These are phyloP conservation scores for Nomada fucata DNA, from an alignment of 2,888 invertebrate species.

Conservation along the genomic window DNA sequence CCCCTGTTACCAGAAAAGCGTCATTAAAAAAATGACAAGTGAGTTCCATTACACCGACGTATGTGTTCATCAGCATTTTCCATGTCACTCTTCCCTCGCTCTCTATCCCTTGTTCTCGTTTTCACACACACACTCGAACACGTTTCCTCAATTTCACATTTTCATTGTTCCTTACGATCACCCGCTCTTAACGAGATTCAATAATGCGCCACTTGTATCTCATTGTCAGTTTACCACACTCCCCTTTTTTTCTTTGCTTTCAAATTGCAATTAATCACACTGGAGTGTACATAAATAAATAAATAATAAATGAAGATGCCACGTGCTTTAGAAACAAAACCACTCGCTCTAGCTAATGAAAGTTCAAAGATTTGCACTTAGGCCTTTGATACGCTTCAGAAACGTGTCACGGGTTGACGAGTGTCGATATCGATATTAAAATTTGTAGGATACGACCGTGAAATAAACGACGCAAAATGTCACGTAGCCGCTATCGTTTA, in stretches of 20 bases:
- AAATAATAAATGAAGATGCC: constrained; percentile 63
- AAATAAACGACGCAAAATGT: constrained; percentile 24
- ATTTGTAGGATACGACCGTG: constrained; percentile 9
- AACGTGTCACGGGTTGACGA: constrained; percentile 39
- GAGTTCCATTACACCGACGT: constrained; percentile 25
- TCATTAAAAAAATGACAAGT: constrained; percentile 63
- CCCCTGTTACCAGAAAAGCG: constrained; percentile 66
- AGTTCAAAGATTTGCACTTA: constrained; percentile 60
- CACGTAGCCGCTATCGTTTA: constrained; percentile 21
- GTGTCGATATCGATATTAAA: constrained; percentile 4
- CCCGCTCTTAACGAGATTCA: constrained; percentile 36
- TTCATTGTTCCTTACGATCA: constrained; percentile 11
- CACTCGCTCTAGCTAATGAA: constrained; percentile 53
- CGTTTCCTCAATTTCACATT: neutral
- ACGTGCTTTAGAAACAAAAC: constrained; percentile 52
- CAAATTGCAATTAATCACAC: constrained; percentile 53
- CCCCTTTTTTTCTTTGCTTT: neutral
- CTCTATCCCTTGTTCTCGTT: constrained; percentile 8
- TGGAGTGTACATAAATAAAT: constrained; percentile 69
- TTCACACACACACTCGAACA: neutral
- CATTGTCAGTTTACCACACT: neutral
- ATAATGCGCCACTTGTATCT: constrained; percentile 36
- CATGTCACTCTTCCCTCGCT: constrained; percentile 10
- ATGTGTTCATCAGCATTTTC: constrained; percentile 19
- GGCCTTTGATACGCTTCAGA: constrained; percentile 47